Evolutionary conservation across 1,140 invertebrate species (phyloP).

Genomic region (Eciton burchellii): DNA sequence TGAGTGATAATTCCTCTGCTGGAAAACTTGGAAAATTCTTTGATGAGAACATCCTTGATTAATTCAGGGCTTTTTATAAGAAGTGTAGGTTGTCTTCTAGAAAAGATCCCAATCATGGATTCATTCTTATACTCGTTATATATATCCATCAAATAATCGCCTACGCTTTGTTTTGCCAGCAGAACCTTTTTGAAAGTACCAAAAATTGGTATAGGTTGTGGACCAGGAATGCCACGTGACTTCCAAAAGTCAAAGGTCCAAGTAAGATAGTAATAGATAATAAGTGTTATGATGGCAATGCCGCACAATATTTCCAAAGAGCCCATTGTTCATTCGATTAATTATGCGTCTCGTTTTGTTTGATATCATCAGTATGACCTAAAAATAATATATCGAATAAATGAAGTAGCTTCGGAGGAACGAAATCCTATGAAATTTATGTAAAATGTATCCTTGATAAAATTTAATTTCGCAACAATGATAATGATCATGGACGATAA

Average conservation of each 20-base stretch:
- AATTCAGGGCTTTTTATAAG: conserved; percentile 83
- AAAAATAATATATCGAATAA: too few species aligned
- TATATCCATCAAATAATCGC: conserved; percentile 45
- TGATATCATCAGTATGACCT: too few species aligned
- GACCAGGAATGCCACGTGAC: conserved; percentile 72
- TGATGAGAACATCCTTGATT: conserved; percentile 84
- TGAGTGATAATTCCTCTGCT: conserved; percentile 78
- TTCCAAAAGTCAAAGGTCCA: conserved; percentile 79
- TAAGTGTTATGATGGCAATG: conserved; percentile 32
- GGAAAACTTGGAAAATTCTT: conserved; percentile 84
- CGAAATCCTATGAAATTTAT: too few species aligned
- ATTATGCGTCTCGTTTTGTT: too few species aligned
- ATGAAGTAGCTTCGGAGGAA: too few species aligned
- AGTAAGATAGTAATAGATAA: conserved; percentile 68
- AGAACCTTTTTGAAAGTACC: conserved; percentile 78
- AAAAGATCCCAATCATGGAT: conserved; percentile 83
- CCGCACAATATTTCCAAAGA: conserved; percentile 62
- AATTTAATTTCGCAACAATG: too few species aligned
- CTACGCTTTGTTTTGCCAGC: conserved; percentile 55
- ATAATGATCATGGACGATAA: too few species aligned
- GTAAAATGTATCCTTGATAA: too few species aligned
- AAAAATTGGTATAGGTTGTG: conserved; percentile 73
- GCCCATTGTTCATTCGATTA: conserved; percentile 4
- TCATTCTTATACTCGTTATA: conserved; percentile 78
- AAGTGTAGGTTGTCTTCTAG: conserved; percentile 77